Base-by-base conservation (phyloP, 1,140 invertebrate species). In the Hyphantria cunea region DNA sequence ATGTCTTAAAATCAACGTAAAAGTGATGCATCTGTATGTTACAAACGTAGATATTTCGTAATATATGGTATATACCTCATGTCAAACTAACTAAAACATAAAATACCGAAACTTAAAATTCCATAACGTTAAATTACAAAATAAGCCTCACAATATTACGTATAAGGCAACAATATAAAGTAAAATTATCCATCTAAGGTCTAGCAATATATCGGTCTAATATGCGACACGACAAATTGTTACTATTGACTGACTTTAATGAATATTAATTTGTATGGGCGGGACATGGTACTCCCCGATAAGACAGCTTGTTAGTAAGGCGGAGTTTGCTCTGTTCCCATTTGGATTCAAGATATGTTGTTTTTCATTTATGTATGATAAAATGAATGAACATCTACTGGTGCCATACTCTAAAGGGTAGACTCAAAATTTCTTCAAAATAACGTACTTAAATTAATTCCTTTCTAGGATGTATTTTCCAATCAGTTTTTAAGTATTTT, bases 201-300 rank as follows among this genome's bases (percentile, higher is more conserved):
- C 13, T 45, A 66, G 51, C 60, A 66, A 72, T 76, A 78, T 74
- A 72, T 76, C 64, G 53, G 39, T 63, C 54, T 66, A 59, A 69
- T 68, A 74, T 68, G 54, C 56, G 37, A 58, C 39, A 53, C 44
- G 78, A 80, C 76, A 80, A 80, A 80, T 78, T 74, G 74, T 68
- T 68, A 65, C 66, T 67, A 78, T 78, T 72, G 62, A 64, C 17
- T 25, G 70, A 52, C 11, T 61, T 62, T 59, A 58, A 73, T 71
- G 74, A 73, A 80, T 78, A 72, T 72, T 74, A 50, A 76, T 68
- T 17, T 45, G 50, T 50, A 53, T 58, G 56, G 66, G 60, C 50
- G 51, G 47, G 59, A 50, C 39, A 25, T 34, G 32, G 51, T 25
- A 47, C 37, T 15, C 47, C 50, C 14, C 45, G 32, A 41, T 7